phyloP scores from a whole-genome alignment of 1,140 invertebrate species.

The Microvelia longipes region DNA sequence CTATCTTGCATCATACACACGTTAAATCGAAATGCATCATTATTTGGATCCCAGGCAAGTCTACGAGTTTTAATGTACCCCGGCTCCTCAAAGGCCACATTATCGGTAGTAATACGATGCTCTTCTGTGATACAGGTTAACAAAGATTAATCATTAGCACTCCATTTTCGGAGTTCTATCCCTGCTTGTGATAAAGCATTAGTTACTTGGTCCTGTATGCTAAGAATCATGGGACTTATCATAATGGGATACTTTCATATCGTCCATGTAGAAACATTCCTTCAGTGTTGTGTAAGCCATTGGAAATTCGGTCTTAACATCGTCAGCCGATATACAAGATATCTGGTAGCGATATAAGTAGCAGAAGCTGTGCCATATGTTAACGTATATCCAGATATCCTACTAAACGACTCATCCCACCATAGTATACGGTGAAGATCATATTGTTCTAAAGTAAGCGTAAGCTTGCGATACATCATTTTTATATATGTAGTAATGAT shows the following conservation, averaged over 20 bases:
- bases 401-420: not conserved
- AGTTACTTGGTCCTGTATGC: no score
- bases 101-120: not conserved
- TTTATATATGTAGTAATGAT: not conserved
- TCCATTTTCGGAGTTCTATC: constrained; percentile 18
- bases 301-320: constrained; percentile 20
- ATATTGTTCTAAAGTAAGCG: not conserved
- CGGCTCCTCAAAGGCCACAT: not conserved
- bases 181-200: constrained; percentile 17
- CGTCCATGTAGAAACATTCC: constrained; percentile 33
- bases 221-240: no score
- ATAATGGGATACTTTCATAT: no score
- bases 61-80: constrained; percentile 4
- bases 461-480: not conserved
- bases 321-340: constrained; percentile 25
- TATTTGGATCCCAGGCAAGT: not conserved
- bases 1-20: not conserved
- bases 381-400: not conserved
- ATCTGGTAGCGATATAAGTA: constrained; percentile 26
- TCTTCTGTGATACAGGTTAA: not conserved
- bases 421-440: not conserved
- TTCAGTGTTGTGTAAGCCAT: constrained; percentile 19
- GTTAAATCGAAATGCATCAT: not conserved
- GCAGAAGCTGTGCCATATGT: constrained; percentile 26
- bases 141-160: constrained; percentile 3